Base-by-base conservation (phyloP, 2,113 vertebrate species). In the Paratilapia polleni region DNA sequence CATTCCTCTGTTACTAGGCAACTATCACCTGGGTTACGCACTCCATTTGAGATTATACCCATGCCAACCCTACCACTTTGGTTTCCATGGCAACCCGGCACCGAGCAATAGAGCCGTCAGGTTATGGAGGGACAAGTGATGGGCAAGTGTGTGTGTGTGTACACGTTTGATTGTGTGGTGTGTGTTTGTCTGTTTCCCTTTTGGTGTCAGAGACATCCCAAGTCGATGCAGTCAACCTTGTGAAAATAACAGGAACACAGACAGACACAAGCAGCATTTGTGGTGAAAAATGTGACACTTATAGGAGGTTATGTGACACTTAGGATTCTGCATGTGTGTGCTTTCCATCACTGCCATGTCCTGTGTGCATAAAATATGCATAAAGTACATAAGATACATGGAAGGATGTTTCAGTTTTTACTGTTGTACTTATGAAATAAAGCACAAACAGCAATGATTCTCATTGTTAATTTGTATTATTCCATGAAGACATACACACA, bases 1-100 rank as follows among this genome's bases (percentile, higher is more conserved):
- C 86, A 38, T 83, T 84, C 78, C 79, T 88, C 92, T 94, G 95
- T 96, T 96, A 92, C 95, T 93, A 95, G 91, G 95, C 95, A 96
- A 95, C 95, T 54, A 92, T 95, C 94, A 94, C 94, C 95, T 94
- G 92, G 94, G 94, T 94, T 94, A 94, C 90, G 9, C 88, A 88
- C 93, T 88, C 88, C 80, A 77, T 87, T 89, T 85, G 74, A 95
- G 90, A 94, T 94, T 91, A 95, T 94, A 90, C 92, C 88, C 88
- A 91, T 92, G 93, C 93, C 90, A 89, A 95, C 86, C 88, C 91
- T 94, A 89, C 88, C 91, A 93, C 84, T 91, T 68, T 78, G 80
- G 95, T 95, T 94, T 82, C 92, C 91, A 91, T 93, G 88, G 91
- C 83, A 95, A 95, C 93, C 81, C 26, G 4, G 84, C 75, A 88